These are phyloP conservation scores for Cacatua alba DNA, from an alignment of 2,113 vertebrate species.

Conservation along the genomic window DNA sequence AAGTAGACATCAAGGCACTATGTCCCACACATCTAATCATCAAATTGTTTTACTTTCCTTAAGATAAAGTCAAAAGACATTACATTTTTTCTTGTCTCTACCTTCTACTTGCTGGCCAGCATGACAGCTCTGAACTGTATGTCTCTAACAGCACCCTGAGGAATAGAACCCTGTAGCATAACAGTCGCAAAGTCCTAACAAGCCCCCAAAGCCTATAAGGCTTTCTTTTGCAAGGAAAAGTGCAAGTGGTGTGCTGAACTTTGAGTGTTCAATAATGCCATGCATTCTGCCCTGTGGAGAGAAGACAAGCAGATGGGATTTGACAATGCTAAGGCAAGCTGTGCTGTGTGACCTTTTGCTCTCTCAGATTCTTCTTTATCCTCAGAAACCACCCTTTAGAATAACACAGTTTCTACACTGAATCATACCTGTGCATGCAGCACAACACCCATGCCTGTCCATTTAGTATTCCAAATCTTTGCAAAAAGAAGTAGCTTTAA, in stretches of 20 bases:
- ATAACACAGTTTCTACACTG: not conserved
- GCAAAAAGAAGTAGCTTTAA: not conserved
- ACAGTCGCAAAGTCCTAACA: constrained; percentile 62
- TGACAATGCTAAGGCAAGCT: constrained; percentile 67
- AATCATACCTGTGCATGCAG: not conserved
- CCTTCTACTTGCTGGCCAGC: constrained; percentile 57
- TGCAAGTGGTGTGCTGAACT: constrained; percentile 71
- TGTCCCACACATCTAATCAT: constrained; percentile 73
- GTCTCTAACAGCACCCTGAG: constrained; percentile 63
- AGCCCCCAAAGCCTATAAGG: constrained; percentile 60
- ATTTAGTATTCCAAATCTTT: not conserved
- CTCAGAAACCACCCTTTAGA: constrained; percentile 25
- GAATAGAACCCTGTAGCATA: constrained; percentile 59
- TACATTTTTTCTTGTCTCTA: constrained; percentile 66
- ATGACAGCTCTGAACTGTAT: constrained; percentile 71
- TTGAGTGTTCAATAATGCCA: constrained; percentile 66
- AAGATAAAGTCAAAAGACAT: constrained; percentile 76
- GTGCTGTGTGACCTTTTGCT: constrained; percentile 66
- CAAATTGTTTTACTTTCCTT: constrained; percentile 68
- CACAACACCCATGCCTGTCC: accelerated
- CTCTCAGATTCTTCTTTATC: not conserved
- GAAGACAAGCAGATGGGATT: constrained; percentile 73
- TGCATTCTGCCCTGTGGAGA: constrained; percentile 70
- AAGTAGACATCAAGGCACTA: constrained; percentile 71
- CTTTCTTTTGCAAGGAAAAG: constrained; percentile 65